Base-by-base conservation (phyloP, 1,140 invertebrate species). In the Cephus cinctus region DNA sequence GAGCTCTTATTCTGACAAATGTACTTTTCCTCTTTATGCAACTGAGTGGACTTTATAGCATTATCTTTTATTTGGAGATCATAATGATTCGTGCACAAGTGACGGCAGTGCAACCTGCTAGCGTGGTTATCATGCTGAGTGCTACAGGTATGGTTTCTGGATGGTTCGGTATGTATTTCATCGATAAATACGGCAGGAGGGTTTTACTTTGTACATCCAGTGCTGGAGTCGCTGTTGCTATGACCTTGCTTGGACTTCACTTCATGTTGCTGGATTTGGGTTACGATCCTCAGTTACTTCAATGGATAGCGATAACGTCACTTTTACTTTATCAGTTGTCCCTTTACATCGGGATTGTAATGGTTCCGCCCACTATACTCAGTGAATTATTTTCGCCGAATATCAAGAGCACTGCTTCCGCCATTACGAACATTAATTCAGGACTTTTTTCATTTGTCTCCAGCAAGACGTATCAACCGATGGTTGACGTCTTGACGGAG, bases 1-100 rank as follows among this genome's bases (percentile, higher is more conserved):
- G 78, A 44, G 82, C 82, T 9, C 66, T 90, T 2, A 64, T 82
- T 5, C 81, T 90, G 27, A 76, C 83, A 18, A 60, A 85, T 25
- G 72, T 81, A 11, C 71, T 90, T 43, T 86, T 87, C 59, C 76
- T 85, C 4, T 85, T 88, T 16, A 88, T 92, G 66, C 87, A 90
- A 61, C 78, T 90, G 22, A 87, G 83, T 41, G 86, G 89, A 1
- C 83, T 88, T n/a, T 86, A 86, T 39, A 85, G 85, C 1, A 78
- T 92, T 14, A 83, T 85, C 55, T 85, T 86, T 20, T 90, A 90
- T 59, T 80, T 86, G 14, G 85, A 89, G 46, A 81, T 83, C 31
- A 89, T 92, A 54, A 83, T 92, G 52, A 79, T 81, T 9, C 69
- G 78, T 27, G 80, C 80, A 12, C 79, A 81, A 32, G 78, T 79